Base-by-base conservation (phyloP, 2,113 vertebrate genomes). In the Chaetops frenatus region DNA sequence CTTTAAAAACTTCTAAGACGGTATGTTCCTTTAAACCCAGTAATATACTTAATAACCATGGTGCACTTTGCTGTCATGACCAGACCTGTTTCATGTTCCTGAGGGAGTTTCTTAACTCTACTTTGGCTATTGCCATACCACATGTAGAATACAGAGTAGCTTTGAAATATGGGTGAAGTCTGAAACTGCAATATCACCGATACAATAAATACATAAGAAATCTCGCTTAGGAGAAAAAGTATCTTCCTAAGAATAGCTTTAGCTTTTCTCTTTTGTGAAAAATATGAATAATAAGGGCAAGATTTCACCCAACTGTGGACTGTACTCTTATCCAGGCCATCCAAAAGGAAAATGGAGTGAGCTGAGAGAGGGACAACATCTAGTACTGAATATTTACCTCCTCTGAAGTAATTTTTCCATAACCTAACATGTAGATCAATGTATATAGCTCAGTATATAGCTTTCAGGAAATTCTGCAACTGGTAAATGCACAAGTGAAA, bases 61-160 rank as follows among this genome's bases (percentile, higher is more conserved):
- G 5, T 31, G 22, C 10, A 23, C 24, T 91, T 87, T 53, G 16
- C 65, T 87, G 33, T 90, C 66, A 48, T 60, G 70, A 62, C 29
- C n/a, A 77, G 45, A 60, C 54, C 56, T 85, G 56, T 40, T 56
- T n/a, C 27, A 22, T 0, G 2, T 10, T 81, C 33, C 67, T 51
- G 29, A 33, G 7, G 10, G 13, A 81, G 4, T 15, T 71, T 74
- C 5, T 85, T 77, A 74, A 44, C 44, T 81, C 44, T 35, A 20
- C 12, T 58, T 62, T 88, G 38, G 28, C 29, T 73, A 10, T 86
- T 94, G 45, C 9, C 6, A 7, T 33, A 53, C 57, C 25, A 33
- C 8, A 18, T 0, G 3, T 5, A 88, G 54, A 48, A 36, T 31
- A 38, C 0, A 50, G 31, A 57, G 3, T 51, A 15, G 4, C 8